Conservation (phyloP, 2,797 vertebrate species). For the Falco berigora region DNA sequence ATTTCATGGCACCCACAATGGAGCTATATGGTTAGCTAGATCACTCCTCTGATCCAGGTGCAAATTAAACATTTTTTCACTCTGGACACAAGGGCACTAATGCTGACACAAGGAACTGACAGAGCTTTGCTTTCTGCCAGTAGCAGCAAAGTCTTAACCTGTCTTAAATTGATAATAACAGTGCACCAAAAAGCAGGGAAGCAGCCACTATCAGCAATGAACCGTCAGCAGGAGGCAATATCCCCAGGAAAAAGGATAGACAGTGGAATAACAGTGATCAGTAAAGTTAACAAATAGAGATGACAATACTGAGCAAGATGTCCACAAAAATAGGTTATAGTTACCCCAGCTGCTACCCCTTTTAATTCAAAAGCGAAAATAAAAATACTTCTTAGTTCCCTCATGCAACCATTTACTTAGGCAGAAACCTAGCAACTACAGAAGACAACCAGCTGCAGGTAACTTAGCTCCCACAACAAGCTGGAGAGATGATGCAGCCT, state of each 20-base stretch:
- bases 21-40: background rate
- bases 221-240: background rate
- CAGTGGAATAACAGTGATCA: background rate
- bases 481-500: background rate
- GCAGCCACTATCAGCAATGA: background rate
- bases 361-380: background rate
- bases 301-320: background rate
- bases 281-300: background rate
- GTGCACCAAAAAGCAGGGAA: background rate
- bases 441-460: background rate
- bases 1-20: fast-evolving
- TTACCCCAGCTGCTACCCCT: background rate
- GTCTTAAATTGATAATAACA: background rate
- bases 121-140: background rate
- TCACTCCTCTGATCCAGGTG: background rate
- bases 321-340: background rate
- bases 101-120: background rate
- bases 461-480: background rate
- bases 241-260: background rate
- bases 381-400: background rate
- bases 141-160: background rate
- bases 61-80: background rate
- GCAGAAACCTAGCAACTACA: background rate
- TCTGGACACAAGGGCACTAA: background rate
- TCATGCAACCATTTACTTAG: background rate